Evolutionary conservation across 2,113 vertebrate species (phyloP), one percentile per base, ranked within the genome.

Genomic region (Xiphophorus maculatus): DNA sequence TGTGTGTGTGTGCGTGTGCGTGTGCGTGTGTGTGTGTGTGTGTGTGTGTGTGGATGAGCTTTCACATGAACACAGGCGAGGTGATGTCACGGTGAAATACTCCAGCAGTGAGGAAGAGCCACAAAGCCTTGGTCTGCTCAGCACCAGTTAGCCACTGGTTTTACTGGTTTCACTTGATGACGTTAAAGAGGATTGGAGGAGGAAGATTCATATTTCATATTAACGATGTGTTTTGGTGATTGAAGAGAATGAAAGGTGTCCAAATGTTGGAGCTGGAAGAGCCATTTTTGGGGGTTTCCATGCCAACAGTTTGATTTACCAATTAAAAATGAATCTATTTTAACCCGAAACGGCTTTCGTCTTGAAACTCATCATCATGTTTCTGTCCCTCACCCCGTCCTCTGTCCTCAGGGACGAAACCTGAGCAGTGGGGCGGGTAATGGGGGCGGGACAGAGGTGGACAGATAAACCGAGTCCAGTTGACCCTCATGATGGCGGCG

Each of bases 11-110:
- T 48, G 66, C 51, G 74, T 73, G 33, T 35, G 33, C 11, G 33
- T 35, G 33, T 60, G 80, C 69, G 13, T 37, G 71, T 19, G 42
- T 48, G 66, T 61, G 74, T 73, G 33, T 35, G 33, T 35, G 33
- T 35, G 33, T 60, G 80, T 71, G 13, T 37, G 71, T 19, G 5
- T 54, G 64, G 70, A 66, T 87, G 40, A 80, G 72, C 65, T 54
- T 37, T 80, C 58, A 33, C 71, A 74, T 0, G 19, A 74, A 69
- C 32, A 63, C 63, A 64, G 35, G 60, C 51, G 8, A 12, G 69
- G 42, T 42, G 66, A 40, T 44, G 48, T 58, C 60, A 66, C 64
- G 29, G 27, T 5, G 28, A 66, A 64, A 17, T 0, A 5, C 40
- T 71, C 35, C 27, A 6, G 64, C 58, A 68, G n/a, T 30, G 37